Conservation (phyloP, 2,888 invertebrate genomes). For the Sabatieria punctata region DNA sequence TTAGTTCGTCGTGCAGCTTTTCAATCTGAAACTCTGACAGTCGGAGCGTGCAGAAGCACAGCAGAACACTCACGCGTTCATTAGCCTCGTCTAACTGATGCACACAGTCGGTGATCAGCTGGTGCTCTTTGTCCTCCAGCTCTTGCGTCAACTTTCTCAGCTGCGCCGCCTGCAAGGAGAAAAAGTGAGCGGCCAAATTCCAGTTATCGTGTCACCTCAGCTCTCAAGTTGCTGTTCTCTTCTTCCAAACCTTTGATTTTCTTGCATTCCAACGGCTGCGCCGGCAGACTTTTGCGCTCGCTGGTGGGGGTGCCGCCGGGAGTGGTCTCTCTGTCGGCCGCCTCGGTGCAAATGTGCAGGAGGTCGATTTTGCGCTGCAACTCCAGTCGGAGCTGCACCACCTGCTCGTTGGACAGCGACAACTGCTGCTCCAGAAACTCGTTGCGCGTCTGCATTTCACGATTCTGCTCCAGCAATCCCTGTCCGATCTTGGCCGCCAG, state of each 20-base stretch:
- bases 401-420: conserved; percentile 56
- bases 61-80: conserved; percentile 14
- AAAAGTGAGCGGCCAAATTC: not conserved
- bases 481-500: conserved; percentile 95
- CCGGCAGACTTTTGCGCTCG: not conserved
- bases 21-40: conserved; percentile 41
- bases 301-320: conserved; percentile 1
- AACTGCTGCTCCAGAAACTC: conserved; percentile 47
- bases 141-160: conserved; percentile 63
- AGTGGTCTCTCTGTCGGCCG: conserved; percentile 47
- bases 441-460: conserved; percentile 36
- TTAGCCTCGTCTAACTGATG: conserved; percentile 47
- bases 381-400: conserved; percentile 76
- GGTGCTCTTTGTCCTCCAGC: conserved; percentile 72
- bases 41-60: not conserved
- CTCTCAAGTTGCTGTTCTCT: conserved; percentile 64
- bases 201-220: conserved; percentile 45
- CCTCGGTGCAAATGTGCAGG: conserved; percentile 55
- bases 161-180: conserved; percentile 25
- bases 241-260: conserved; percentile 65
- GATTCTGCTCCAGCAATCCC: conserved; percentile 71
- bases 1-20: conserved; percentile 34
- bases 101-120: conserved; percentile 67
- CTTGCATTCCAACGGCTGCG: conserved; percentile 45
- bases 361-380: conserved; percentile 68